Evolutionary conservation across 2,888 invertebrate genomes (phyloP), one percentile per base, ranked within the genome.

Genomic region (Diplazon laetatorius): DNA sequence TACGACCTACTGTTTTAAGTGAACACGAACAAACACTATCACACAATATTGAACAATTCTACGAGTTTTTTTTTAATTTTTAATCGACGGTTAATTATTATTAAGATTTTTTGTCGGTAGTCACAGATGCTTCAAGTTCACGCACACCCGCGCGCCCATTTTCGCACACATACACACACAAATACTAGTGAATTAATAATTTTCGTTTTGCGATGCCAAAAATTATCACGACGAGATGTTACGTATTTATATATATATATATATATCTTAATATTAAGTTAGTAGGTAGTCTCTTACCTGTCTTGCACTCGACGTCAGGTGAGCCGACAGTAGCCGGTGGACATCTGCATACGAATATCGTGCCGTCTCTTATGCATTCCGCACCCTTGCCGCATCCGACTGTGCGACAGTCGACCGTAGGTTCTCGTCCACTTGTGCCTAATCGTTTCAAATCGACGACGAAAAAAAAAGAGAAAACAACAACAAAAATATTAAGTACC

Each of bases 331-430:
- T 95, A 82, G 96, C 96, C 69, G 95, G 94, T 82, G 95, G 94
- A 91, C 96, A 96, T 88, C 95, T 93, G 92, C 96, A 97, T 42
- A 96, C 95, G 92, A 96, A 97, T 87, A 95, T 95, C 79, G 95
- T 95, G 81, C 96, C 95, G 91, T 96, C 95, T 84, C 96, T 94
- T 82, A 97, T 94, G 92, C 97, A 97, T 91, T 96, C 95, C n/a
- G 96, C 96, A 82, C 96, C 96, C 86, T 94, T 93, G 82, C 96
- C 95, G 92, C 97, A 97, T 81, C 97, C 97, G 78, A 94, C 94
- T 1, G 95, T 95, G 85, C 97, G 93, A 91, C 97, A 97, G 89
- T 97, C 97, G 57, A 94, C 93, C 4, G 30, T 6, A 39, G 85
- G 76, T 65, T 81, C 82, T 66, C 78, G 88, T 44, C 89, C 90